phyloP scores from a whole-genome alignment of 2,888 invertebrate species.

The Tetramorium bicarinatum region DNA sequence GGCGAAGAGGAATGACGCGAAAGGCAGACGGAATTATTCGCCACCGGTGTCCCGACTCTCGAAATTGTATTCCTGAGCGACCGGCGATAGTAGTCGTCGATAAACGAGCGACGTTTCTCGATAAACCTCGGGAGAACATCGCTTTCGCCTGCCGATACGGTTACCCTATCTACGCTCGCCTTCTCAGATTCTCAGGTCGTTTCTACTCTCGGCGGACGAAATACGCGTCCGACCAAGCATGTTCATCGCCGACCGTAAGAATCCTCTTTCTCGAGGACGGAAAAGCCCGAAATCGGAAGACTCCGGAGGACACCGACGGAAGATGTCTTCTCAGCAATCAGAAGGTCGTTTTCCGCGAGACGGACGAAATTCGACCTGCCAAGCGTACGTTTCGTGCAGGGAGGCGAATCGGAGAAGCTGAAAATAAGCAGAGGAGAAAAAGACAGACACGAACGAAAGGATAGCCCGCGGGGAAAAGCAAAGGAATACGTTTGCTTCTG shows the following conservation, averaged over 20 bases:
- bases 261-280: slow-evolving; percentile 50
- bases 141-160: slow-evolving; percentile 60
- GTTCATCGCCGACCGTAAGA: slow-evolving; percentile 65
- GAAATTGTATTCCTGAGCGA: slow-evolving; percentile 58
- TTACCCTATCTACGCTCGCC: slow-evolving; percentile 45
- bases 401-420: slow-evolving; percentile 52
- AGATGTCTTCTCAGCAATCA: slow-evolving; percentile 75
- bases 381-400: slow-evolving; percentile 61
- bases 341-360: slow-evolving; percentile 76
- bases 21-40: slow-evolving; percentile 44
- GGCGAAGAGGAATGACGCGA: slow-evolving; percentile 30
- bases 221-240: slow-evolving; percentile 62
- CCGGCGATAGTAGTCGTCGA: slow-evolving; percentile 53
- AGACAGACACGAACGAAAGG: not conserved
- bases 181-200: slow-evolving; percentile 43
- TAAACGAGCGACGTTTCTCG: slow-evolving; percentile 58
- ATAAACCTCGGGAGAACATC: slow-evolving; percentile 65
- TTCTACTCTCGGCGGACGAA: slow-evolving; percentile 30
- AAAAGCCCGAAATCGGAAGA: slow-evolving; percentile 55
- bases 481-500: slow-evolving; percentile 68
- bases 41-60: slow-evolving; percentile 50
- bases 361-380: slow-evolving; percentile 75
- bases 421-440: slow-evolving; percentile 51
- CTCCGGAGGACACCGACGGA: slow-evolving; percentile 65
- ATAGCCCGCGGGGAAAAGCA: slow-evolving; percentile 30